phyloP scores from a whole-genome alignment of 2,113 vertebrate species.

The Anguilla rostrata region DNA sequence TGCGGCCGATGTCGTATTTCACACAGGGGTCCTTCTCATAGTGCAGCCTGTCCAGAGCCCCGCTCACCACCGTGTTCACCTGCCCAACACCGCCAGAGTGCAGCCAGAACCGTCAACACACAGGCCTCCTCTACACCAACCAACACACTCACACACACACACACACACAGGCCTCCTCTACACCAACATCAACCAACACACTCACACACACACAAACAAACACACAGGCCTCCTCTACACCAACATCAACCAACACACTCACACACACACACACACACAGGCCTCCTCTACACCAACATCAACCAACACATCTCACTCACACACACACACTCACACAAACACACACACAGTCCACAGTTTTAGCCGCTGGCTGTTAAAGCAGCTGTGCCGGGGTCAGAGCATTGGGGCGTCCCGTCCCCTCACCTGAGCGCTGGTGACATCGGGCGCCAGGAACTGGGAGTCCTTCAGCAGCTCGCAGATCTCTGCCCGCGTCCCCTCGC shows the following conservation, averaged over 20 bases:
- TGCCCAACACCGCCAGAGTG: conserved; percentile 43
- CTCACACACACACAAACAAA: background rate
- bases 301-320: too few relatives aligned
- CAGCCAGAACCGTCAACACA: background rate
- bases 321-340: background rate
- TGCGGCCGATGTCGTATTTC: conserved; percentile 94
- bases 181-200: background rate
- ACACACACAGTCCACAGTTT: background rate
- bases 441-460: conserved; percentile 94
- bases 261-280: background rate
- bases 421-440: conserved; percentile 96
- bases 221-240: too few relatives aligned
- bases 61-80: conserved; percentile 97
- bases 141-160: background rate
- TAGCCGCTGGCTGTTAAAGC: background rate
- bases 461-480: conserved; percentile 97
- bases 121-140: too few relatives aligned
- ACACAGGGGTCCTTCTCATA: conserved; percentile 98
- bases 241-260: background rate
- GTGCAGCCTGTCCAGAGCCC: conserved; percentile 90
- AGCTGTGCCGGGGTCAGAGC: background rate
- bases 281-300: background rate
- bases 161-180: background rate
- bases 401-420: background rate
- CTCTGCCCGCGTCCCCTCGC: conserved; percentile 94